Evolutionary conservation across 2,113 vertebrate species (phyloP), one percentile per base, ranked within the genome.

Genomic region (Corythaeola cristata): DNA sequence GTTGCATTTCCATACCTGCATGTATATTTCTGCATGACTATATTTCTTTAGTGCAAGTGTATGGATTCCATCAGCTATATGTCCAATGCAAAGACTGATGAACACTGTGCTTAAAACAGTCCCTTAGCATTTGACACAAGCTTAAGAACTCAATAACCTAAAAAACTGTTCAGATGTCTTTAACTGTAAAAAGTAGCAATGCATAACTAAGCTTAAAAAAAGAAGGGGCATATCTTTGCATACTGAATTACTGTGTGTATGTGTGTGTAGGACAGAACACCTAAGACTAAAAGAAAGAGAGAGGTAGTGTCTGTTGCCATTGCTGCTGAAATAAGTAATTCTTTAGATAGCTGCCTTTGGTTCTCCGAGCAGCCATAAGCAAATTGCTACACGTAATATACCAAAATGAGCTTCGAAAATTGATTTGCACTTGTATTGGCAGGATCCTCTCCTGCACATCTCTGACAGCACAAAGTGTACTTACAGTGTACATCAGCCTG

Each of bases 161-260:
- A 64, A 87, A 53, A 85, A 44, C 33, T 79, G 58, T 50, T 79
- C n/a, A 66, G 52, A 19, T 78, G 66, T 72, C 58, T 82, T 91
- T 41, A 68, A 62, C 35, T 67, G 5, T 85, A 28, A 89, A 45
- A 18, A 67, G 37, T 32, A 89, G 41, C n/a, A 82, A 45, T 44
- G 66, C 66, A 77, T 88, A 69, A 94, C 69, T 94, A 94, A 92
- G 77, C 45, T 64, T 88, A 85, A 89, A 94, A 88, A 93, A 93
- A 87, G 30, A 47, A 63, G 76, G 44, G 23, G 1, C 8, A 3
- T 26, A 20, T 79, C 66, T 85, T 60, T 62, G 58, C 58, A 76
- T 7, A 4, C 9, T 22, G 71, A 56, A 50, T 74, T 72, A 32
- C n/a, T 73, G 23, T 45, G 44, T 50, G 39, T 59, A 24, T 45